Conservation (phyloP, 2,888 invertebrate genomes). For the Cephus pulcher region DNA sequence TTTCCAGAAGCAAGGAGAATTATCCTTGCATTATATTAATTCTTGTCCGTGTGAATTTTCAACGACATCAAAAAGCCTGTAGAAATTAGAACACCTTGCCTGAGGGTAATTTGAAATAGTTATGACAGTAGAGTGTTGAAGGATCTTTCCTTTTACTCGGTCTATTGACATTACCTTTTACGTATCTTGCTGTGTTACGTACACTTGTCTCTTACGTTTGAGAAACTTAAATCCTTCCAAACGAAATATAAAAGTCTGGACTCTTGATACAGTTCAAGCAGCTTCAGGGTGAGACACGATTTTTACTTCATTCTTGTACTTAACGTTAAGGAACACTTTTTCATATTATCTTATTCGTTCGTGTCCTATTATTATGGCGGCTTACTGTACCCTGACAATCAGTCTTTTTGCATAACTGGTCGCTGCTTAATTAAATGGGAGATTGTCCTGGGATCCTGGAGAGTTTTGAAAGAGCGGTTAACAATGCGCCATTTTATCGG, state of each 20-base stretch:
- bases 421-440: not conserved
- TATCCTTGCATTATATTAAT: not conserved
- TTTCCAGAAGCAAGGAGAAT: not conserved
- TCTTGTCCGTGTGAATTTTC: not conserved
- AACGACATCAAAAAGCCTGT: not conserved
- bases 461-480: not conserved
- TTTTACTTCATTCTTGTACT: not conserved
- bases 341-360: not conserved
- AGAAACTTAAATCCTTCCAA: not conserved
- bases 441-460: not conserved
- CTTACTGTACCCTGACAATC: not conserved
- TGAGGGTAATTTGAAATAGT: not conserved
- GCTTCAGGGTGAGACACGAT: not conserved
- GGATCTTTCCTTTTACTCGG: not conserved
- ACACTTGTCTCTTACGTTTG: not conserved
- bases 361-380: not conserved
- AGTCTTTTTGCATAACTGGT: not conserved
- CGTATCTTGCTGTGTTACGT: not conserved
- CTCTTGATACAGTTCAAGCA: not conserved
- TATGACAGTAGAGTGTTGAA: not conserved
- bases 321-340: not conserved
- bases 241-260: not conserved
- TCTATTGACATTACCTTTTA: not conserved
- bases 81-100: not conserved
- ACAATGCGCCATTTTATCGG: not conserved